Evolutionary conservation across 2,113 vertebrate species (phyloP).

Genomic region (Petaurus breviceps): DNA sequence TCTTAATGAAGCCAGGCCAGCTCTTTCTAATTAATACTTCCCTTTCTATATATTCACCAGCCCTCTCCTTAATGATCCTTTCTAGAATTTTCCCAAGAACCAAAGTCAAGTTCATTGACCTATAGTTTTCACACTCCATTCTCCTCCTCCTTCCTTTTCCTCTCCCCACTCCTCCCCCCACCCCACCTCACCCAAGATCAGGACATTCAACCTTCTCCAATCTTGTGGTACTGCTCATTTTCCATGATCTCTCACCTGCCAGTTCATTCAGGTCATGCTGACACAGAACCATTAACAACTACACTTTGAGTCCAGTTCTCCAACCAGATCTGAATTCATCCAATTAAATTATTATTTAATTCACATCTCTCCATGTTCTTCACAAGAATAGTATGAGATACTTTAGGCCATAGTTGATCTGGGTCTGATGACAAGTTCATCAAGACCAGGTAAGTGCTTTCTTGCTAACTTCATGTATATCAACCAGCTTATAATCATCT

Average conservation of each 20-base stretch:
- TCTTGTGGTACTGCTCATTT: neutral
- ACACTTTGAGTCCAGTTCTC: neutral
- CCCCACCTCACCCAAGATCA: neutral
- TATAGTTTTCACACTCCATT: neutral
- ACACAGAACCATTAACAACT: neutral
- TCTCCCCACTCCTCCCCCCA: no score
- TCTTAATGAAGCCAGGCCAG: neutral
- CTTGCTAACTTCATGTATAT: neutral
- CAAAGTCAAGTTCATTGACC: neutral
- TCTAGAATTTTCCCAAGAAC: neutral
- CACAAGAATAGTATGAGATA: neutral
- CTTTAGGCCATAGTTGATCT: neutral
- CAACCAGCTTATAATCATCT: neutral
- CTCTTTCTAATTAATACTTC: neutral
- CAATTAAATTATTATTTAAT: neutral
- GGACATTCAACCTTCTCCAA: neutral
- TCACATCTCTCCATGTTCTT: neutral
- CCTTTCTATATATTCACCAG: neutral
- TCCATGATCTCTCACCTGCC: neutral
- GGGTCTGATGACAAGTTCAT: neutral
- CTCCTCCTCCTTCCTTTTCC: neutral
- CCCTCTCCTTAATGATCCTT: neutral
- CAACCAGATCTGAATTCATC: neutral
- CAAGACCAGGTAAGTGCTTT: neutral
- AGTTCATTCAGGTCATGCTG: neutral